Conservation (phyloP, 2,888 invertebrate genomes). For the Thera obeliscata region DNA sequence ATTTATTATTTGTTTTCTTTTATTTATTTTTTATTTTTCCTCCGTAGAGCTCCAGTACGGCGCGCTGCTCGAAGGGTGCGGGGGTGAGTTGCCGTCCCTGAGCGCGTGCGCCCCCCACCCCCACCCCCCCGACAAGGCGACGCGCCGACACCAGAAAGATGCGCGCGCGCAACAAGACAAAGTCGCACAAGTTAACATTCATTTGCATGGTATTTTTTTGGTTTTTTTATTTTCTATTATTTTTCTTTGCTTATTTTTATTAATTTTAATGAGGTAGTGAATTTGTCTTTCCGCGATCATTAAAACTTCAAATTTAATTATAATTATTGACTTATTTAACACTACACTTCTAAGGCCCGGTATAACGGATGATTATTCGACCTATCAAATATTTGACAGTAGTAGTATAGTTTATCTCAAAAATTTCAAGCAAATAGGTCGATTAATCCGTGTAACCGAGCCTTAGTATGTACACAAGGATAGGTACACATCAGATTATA, state of each 20-base stretch:
- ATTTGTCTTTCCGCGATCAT: too few species aligned
- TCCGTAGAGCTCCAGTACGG: conserved; percentile 84
- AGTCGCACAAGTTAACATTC: conserved; percentile 91
- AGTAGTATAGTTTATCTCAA: too few species aligned
- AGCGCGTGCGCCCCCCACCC: conserved; percentile 80
- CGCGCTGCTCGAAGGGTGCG: conserved; percentile 81
- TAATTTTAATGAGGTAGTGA: not conserved
- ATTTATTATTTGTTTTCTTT: conserved; percentile 46
- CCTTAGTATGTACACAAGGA: too few species aligned
- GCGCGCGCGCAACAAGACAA: conserved; percentile 90
- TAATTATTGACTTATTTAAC: too few species aligned
- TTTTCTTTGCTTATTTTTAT: conserved; percentile 2
- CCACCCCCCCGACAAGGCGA: conserved; percentile 86
- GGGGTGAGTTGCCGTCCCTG: conserved; percentile 81
- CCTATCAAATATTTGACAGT: too few species aligned
- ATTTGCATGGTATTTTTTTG: conserved; percentile 90
- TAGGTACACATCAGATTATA: too few species aligned
- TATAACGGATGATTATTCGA: too few species aligned
- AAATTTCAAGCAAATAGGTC: too few species aligned
- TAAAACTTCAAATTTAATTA: too few species aligned
- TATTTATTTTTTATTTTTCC: conserved; percentile 49
- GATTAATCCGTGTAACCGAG: too few species aligned
- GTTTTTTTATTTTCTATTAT: conserved; percentile 43
- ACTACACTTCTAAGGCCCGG: too few species aligned
- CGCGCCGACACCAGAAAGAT: conserved; percentile 83